Percentiles rank a stretch among this genome's conserved stretches.
phyloP scores from a whole-genome alignment of 2,797 vertebrate species.

The Chrosomus eos region DNA sequence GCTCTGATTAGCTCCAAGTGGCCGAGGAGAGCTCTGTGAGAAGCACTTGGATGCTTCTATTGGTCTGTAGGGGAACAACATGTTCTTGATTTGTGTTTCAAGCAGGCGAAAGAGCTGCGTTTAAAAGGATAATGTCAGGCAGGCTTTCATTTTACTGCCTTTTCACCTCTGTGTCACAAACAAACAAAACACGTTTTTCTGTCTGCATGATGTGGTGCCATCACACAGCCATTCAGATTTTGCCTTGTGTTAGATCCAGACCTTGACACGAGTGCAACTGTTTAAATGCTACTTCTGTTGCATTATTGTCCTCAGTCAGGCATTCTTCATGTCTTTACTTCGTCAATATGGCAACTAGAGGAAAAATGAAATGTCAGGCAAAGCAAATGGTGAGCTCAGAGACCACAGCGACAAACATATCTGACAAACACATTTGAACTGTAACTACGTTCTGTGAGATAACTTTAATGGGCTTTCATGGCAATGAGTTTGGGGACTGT shows the following conservation, averaged over 20 bases:
- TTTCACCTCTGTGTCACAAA: constrained; percentile 54
- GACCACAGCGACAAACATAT: not conserved
- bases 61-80: constrained; percentile 43
- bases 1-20: constrained; percentile 60
- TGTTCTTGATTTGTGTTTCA: constrained; percentile 38
- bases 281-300: constrained; percentile 48
- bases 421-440: constrained; percentile 2
- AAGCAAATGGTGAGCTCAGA: constrained; percentile 18
- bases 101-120: constrained; percentile 36
- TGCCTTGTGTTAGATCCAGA: constrained; percentile 52
- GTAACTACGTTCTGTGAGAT: constrained; percentile 16
- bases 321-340: constrained; percentile 1
- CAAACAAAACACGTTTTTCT: constrained; percentile 57
- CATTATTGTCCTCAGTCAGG: constrained; percentile 23
- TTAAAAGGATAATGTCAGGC: constrained; percentile 58
- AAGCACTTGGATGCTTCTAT: constrained; percentile 39
- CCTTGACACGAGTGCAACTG: constrained; percentile 43
- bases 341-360: constrained; percentile 16
- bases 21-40: constrained; percentile 40
- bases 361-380: constrained; percentile 35
- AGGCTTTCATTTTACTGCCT: constrained; percentile 49
- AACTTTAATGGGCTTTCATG: constrained; percentile 32
- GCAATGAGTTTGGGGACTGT: constrained; percentile 1
- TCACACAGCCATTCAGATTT: constrained; percentile 56
- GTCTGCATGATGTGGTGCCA: constrained; percentile 53